These are phyloP conservation scores for Grallaria varia DNA, from an alignment of 2,113 vertebrate genomes.

Conservation along the genomic window DNA sequence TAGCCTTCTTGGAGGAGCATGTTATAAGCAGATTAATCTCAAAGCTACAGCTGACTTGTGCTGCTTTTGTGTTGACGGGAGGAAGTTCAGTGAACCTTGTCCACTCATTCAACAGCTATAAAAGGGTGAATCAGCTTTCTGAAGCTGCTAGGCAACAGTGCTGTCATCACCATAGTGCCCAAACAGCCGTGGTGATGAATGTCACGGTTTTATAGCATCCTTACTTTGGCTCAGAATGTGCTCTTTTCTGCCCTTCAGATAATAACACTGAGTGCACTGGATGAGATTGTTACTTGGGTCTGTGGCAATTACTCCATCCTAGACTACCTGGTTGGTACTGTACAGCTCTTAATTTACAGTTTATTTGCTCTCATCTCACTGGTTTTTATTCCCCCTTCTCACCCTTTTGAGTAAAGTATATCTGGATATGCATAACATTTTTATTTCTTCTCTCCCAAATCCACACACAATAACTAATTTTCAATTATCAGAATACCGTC, in stretches of 20 bases:
- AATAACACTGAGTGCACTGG: background rate
- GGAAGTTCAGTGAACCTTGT: conserved; percentile 3
- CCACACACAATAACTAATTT: background rate
- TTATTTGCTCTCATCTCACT: background rate
- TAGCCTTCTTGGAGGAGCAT: background rate
- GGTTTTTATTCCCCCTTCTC: background rate
- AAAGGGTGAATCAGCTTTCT: conserved; percentile 10
- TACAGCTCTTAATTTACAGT: background rate
- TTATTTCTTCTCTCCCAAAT: background rate
- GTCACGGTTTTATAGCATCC: background rate
- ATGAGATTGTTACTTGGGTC: background rate
- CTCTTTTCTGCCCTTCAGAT: background rate
- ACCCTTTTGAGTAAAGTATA: background rate
- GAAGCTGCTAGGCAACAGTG: conserved; percentile 9
- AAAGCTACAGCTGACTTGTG: background rate
- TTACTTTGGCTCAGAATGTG: rapidly evolving
- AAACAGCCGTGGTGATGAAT: background rate
- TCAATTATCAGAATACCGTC: background rate
- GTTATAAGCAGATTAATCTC: background rate
- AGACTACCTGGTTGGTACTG: background rate
- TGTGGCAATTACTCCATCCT: background rate
- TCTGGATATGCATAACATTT: background rate
- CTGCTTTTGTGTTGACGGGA: background rate
- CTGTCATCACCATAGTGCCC: background rate
- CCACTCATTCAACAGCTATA: background rate